Evolutionary conservation across 2,888 invertebrate genomes (phyloP).

Genomic region (Ormyrus labotus): DNA sequence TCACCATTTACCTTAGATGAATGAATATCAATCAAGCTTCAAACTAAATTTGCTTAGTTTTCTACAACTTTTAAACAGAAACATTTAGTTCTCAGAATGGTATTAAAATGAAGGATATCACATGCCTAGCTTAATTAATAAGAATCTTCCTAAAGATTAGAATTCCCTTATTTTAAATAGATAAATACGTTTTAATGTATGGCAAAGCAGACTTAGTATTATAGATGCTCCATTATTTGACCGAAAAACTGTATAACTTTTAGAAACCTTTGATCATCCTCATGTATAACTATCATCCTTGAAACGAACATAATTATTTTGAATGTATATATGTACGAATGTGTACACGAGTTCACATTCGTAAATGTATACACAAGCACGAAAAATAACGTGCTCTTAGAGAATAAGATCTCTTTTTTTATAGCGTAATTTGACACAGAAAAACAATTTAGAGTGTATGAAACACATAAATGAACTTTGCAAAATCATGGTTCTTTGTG

Average conservation of each 20-base stretch:
- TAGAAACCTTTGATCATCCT: conserved; percentile 52
- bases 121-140: conserved; percentile 27
- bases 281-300: conserved; percentile 35
- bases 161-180: conserved; percentile 29
- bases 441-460: conserved; percentile 59
- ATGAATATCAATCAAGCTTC: conserved; percentile 44
- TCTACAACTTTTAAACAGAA: conserved; percentile 26
- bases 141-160: conserved; percentile 27
- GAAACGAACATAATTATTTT: conserved; percentile 32
- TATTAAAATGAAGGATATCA: conserved; percentile 29
- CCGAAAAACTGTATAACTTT: conserved; percentile 49
- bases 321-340: conserved; percentile 15
- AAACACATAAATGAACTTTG: conserved; percentile 59
- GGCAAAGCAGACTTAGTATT: conserved; percentile 47
- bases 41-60: conserved; percentile 48
- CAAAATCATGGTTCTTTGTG: conserved; percentile 66
- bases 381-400: conserved; percentile 65
- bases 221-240: conserved; percentile 44
- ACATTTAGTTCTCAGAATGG: conserved; percentile 25
- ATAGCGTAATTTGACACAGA: conserved; percentile 60
- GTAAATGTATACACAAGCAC: conserved; percentile 17
- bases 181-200: conserved; percentile 33
- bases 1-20: conserved; percentile 47
- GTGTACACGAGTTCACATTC: conserved; percentile 10
- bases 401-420: conserved; percentile 65